phyloP scores from a whole-genome alignment of 2,797 vertebrate genomes.

The Bucorvus abyssinicus region DNA sequence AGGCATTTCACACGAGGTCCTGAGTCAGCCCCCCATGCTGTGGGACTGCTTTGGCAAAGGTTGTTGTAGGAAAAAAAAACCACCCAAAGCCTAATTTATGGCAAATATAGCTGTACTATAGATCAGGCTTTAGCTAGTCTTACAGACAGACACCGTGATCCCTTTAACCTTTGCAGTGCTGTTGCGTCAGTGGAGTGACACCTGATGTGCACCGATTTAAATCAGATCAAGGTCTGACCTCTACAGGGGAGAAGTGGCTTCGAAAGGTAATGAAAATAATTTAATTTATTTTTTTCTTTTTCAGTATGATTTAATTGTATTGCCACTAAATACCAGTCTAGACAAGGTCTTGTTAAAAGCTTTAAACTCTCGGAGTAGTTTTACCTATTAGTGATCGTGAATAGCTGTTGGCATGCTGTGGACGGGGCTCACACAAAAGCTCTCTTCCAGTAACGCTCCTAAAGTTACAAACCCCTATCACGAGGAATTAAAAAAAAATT shows the following conservation, averaged over 20 bases:
- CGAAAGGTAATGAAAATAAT: slow-evolving; percentile 63
- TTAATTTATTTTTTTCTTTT: slow-evolving; percentile 1
- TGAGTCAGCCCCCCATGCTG: not conserved
- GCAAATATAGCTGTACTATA: not conserved
- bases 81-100: not conserved
- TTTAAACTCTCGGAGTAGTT: slow-evolving; percentile 8
- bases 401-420: slow-evolving; percentile 33
- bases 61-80: not conserved
- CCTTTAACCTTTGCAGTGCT: not conserved
- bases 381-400: slow-evolving; percentile 27
- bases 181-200: not conserved
- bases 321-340: slow-evolving; percentile 71
- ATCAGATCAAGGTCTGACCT: slow-evolving; percentile 3
- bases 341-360: slow-evolving; percentile 65
- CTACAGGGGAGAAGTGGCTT: slow-evolving; percentile 4
- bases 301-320: slow-evolving; percentile 35
- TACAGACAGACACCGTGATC: rapidly evolving
- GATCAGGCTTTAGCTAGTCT: not conserved
- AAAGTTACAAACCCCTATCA: slow-evolving; percentile 26
- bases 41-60: not conserved
- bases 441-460: not conserved
- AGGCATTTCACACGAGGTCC: not conserved
- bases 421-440: slow-evolving; percentile 25
- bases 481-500: not conserved
- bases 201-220: not conserved